These are phyloP conservation scores for Spheniscus mendiculus DNA, from an alignment of 2,113 vertebrate genomes.

Conservation along the genomic window DNA sequence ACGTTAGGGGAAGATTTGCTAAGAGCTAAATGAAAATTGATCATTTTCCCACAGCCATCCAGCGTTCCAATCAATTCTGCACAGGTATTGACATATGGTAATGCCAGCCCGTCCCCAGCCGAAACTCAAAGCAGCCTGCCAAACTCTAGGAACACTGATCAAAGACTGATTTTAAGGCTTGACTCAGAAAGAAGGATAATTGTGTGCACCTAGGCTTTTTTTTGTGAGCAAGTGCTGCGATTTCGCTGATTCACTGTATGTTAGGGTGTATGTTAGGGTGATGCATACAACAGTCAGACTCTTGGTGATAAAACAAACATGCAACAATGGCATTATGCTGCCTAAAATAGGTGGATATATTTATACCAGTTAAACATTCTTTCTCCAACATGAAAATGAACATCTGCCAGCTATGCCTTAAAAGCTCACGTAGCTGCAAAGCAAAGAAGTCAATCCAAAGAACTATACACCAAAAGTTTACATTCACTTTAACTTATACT, in stretches of 20 bases:
- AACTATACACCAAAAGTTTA: background rate
- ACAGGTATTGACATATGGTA: background rate
- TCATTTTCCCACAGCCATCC: background rate
- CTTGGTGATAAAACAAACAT: background rate
- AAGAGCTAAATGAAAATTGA: constrained; percentile 33
- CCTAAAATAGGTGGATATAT: constrained; percentile 13
- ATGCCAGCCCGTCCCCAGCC: background rate
- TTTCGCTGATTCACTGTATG: background rate
- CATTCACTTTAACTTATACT: background rate
- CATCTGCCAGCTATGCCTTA: background rate
- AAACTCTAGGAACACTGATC: background rate
- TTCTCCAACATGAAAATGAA: background rate
- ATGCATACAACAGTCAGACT: background rate
- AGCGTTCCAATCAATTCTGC: background rate
- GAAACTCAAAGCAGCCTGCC: background rate
- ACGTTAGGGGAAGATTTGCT: background rate
- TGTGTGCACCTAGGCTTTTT: background rate
- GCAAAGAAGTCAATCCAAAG: background rate
- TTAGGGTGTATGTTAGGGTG: background rate
- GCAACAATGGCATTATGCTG: background rate
- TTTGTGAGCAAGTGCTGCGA: constrained; percentile 3
- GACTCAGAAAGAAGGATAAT: background rate
- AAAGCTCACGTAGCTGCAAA: constrained; percentile 1
- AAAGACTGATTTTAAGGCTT: background rate
- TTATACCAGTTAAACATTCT: background rate